Conservation (phyloP, 1,140 invertebrate species). For the Camponotus vicinus region DNA sequence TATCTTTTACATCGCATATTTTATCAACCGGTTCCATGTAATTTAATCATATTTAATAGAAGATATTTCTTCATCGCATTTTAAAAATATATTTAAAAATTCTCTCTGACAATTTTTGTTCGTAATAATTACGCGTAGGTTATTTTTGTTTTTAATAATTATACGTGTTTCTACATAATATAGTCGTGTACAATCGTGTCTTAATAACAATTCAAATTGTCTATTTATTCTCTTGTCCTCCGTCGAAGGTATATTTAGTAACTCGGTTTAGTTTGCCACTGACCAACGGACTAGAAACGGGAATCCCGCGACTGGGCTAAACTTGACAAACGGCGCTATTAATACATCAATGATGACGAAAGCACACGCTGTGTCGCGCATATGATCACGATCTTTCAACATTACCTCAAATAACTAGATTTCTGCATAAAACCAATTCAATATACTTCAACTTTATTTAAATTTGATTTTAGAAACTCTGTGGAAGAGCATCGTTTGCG, state of each 20-base stretch:
- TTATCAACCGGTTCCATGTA: background rate
- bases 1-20: background rate
- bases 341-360: conserved; percentile 47
- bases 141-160: background rate
- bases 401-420: conserved; percentile 1
- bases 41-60: background rate
- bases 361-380: background rate
- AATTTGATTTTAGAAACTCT: background rate
- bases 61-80: too few relatives aligned
- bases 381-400: background rate
- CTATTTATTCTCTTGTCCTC: conserved; percentile 36
- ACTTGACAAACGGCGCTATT: conserved; percentile 49
- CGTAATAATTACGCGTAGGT: background rate
- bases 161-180: background rate
- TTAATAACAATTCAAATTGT: conserved; percentile 25
- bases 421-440: background rate
- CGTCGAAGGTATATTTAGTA: conserved; percentile 39
- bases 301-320: conserved; percentile 40
- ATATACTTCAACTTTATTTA: background rate
- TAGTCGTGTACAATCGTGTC: background rate
- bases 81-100: too few relatives aligned
- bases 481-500: background rate
- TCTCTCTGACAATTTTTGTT: background rate
- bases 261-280: conserved; percentile 35
- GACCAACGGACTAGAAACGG: conserved; percentile 39